These are phyloP conservation scores for Vulpes lagopus DNA, from an alignment of 2,113 vertebrate species.

Conservation along the genomic window DNA sequence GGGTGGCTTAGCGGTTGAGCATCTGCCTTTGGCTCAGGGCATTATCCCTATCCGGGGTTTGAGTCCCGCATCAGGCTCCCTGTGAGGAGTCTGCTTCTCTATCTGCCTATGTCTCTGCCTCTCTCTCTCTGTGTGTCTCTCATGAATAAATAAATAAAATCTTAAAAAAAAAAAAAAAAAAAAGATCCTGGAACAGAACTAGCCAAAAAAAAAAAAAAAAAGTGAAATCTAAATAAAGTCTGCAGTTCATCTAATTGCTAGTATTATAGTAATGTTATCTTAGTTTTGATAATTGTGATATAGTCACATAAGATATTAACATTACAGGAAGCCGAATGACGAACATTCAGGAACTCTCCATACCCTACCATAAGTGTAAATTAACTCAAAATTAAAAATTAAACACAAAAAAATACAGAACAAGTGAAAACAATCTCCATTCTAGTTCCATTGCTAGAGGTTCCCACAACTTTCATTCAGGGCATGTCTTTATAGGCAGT, in stretches of 20 bases:
- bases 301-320: neutral
- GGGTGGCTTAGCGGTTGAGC: too few species aligned
- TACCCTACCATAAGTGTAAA: neutral
- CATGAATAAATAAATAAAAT: too few species aligned
- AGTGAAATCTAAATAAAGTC: neutral
- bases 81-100: too few species aligned
- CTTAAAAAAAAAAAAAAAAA: too few species aligned
- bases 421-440: neutral
- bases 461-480: neutral
- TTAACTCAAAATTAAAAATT: neutral
- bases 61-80: too few species aligned
- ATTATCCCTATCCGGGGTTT: too few species aligned
- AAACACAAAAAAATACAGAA: neutral
- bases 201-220: neutral
- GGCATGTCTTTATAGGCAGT: neutral
- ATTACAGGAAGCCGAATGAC: neutral
- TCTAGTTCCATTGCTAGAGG: neutral
- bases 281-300: slow-evolving; percentile 16
- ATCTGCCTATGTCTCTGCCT: too few species aligned
- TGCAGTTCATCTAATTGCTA: neutral
- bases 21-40: too few species aligned
- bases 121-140: too few species aligned
- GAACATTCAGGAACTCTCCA: neutral
- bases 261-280: neutral
- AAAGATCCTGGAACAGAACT: neutral